Evolutionary conservation across 92 coral and sea anemone genomes (phyloP).

Genomic region (Parazoanthus darwini): DNA sequence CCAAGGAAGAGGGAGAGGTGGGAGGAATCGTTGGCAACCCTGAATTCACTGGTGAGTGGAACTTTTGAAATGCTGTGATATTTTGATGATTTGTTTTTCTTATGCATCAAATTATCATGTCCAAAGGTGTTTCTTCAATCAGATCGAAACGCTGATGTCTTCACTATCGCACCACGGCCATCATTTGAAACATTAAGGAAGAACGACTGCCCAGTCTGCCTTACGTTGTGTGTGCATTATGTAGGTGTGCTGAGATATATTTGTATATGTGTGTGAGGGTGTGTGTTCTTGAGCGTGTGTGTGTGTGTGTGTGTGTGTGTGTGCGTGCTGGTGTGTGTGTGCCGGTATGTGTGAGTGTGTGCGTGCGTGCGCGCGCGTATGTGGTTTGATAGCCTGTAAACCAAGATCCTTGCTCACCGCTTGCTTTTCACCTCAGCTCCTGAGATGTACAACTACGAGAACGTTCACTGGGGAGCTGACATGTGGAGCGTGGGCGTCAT

Average conservation of each 20-base stretch:
- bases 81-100: not conserved
- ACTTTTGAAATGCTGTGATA: not conserved
- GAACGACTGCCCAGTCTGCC: too few relatives aligned
- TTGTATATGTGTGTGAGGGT: not conserved
- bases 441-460: conserved; percentile 91
- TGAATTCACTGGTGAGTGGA: conserved; percentile 81
- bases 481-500: conserved; percentile 97
- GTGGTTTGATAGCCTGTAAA: not conserved
- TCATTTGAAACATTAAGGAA: too few relatives aligned
- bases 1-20: conserved; percentile 72
- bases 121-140: too few relatives aligned
- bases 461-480: conserved; percentile 85
- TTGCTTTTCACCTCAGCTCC: conserved; percentile 69
- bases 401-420: not conserved
- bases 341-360: not conserved
- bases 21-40: conserved; percentile 94
- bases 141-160: too few relatives aligned
- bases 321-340: not conserved
- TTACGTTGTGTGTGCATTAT: too few relatives aligned
- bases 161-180: too few relatives aligned
- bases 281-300: not conserved
- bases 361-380: not conserved
- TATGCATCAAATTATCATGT: not conserved
- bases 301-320: not conserved
- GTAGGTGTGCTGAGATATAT: not conserved